A percentile compares a stretch with the other conserved stretches of the same genome.
Conservation (phyloP, 64 coral and sea anemone genomes). For the Pocillopora verrucosa region DNA sequence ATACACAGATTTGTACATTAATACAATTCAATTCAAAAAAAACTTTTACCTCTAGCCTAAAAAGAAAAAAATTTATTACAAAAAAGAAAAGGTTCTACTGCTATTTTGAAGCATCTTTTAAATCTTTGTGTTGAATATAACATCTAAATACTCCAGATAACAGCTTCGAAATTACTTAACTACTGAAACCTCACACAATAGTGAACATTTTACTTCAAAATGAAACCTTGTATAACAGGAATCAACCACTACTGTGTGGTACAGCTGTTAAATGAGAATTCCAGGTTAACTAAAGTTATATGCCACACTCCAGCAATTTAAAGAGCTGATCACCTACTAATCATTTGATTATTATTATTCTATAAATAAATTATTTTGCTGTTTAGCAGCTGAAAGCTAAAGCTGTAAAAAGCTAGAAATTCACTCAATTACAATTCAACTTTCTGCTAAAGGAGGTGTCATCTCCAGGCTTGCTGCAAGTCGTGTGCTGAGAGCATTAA, state of each 20-base stretch:
- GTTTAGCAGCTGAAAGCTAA: background rate
- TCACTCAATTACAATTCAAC: background rate
- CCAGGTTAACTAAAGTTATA: background rate
- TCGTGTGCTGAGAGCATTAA: constrained; percentile 29
- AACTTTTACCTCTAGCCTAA: background rate
- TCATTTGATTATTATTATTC: background rate
- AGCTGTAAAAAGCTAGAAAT: background rate
- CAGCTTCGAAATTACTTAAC: too few species aligned
- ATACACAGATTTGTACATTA: background rate
- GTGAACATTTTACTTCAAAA: too few species aligned
- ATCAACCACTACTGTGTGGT: too few species aligned
- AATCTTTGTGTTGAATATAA: too few species aligned
- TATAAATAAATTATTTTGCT: constrained; percentile 9
- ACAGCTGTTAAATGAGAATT: too few species aligned
- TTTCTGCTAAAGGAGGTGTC: background rate
- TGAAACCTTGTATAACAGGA: too few species aligned
- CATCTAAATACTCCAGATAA: too few species aligned
- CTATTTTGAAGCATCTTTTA: too few species aligned
- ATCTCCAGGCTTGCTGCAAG: constrained; percentile 5
- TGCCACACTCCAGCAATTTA: background rate
- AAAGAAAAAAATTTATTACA: background rate
- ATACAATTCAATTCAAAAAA: background rate
- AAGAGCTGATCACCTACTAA: background rate
- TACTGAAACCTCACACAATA: too few species aligned
- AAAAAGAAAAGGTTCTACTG: background rate